These are phyloP conservation scores for Rachycentron canadum DNA, from an alignment of 2,797 vertebrate genomes.

Conservation along the genomic window DNA sequence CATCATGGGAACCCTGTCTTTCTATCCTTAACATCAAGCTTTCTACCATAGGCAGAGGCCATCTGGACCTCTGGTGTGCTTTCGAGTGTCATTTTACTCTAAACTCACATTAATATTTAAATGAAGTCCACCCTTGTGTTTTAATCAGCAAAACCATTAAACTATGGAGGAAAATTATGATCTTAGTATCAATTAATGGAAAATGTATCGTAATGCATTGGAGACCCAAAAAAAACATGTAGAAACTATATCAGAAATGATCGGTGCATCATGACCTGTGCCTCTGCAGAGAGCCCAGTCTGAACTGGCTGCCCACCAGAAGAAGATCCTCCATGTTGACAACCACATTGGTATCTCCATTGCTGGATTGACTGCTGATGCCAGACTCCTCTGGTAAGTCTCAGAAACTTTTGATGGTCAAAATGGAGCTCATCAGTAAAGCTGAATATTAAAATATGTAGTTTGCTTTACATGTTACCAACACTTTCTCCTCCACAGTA, in stretches of 20 bases:
- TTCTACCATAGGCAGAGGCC: neutral
- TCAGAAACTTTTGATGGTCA: neutral
- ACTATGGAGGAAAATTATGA: neutral
- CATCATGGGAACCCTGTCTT: neutral
- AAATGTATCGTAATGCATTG: neutral
- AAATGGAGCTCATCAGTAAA: neutral
- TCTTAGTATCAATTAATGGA: neutral
- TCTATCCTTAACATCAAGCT: neutral
- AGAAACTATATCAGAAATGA: neutral
- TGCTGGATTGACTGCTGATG: conserved; percentile 97
- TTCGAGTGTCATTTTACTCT: conserved; percentile 13
- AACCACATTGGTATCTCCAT: conserved; percentile 98
- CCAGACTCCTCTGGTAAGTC: conserved; percentile 93
- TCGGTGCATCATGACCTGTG: neutral
- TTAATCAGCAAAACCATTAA: neutral
- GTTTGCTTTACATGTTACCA: neutral
- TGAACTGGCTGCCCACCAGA: conserved; percentile 98
- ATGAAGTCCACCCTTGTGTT: neutral
- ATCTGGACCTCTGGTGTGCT: neutral
- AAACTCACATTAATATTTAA: conserved; percentile 17
- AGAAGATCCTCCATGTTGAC: conserved; percentile 98
- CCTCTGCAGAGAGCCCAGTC: conserved; percentile 94
- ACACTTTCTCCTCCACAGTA: conserved; percentile 81
- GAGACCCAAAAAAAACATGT: too few relatives aligned
- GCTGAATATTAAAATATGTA: neutral